Base-by-base conservation (phyloP, 1,140 invertebrate genomes). In the Stratiolaelaps scimitus region DNA sequence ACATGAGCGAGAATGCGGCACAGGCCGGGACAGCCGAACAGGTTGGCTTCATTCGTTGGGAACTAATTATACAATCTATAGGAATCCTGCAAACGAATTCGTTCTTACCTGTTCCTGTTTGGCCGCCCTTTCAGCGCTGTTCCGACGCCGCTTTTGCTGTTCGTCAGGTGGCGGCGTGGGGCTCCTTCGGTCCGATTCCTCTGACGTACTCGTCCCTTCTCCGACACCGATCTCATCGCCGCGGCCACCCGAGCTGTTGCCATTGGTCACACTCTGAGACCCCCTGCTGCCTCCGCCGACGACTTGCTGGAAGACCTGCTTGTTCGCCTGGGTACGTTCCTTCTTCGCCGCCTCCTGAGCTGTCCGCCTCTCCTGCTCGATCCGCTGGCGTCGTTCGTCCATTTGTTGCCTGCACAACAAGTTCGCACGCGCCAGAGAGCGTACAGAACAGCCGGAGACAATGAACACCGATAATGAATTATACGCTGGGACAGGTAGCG, bases 281-380 rank as follows among this genome's bases (percentile, higher is more conserved):
- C 4, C 34, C 34, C 34, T 40, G 34, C 5, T 60, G 26, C 53
- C 53, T 60, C 53, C 47, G 15, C 47, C 53, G 15, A 60, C 34
- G 26, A 60, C 53, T 26, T 60, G 53, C 10, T 60, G 53, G 53
- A 60, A 60, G 34, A 60, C 53, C 34, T 60, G 53, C 10, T 60
- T 60, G 23, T 60, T 60, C 15, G 53, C 53, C 23, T 60, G 53
- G 34, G 53, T 60, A 2, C 53, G 53, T 34, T 60, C 53, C 34
- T 60, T 60, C 10, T 60, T 60, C 26, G 53, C 53, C 10, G 53
- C 23, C 34, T 60, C 53, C 53, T 60, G 53, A 29, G 53, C 53
- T 26, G 53, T 23, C 26, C 53, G 17, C 13, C 53, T 15, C 17
- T 60, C 53, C 20, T 60, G 53, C 34, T 60, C 53, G 17, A 60